A percentile compares a stretch with the other conserved stretches of the same genome.
Conservation (phyloP, 2,113 vertebrate species). For the Camarhynchus parvulus region DNA sequence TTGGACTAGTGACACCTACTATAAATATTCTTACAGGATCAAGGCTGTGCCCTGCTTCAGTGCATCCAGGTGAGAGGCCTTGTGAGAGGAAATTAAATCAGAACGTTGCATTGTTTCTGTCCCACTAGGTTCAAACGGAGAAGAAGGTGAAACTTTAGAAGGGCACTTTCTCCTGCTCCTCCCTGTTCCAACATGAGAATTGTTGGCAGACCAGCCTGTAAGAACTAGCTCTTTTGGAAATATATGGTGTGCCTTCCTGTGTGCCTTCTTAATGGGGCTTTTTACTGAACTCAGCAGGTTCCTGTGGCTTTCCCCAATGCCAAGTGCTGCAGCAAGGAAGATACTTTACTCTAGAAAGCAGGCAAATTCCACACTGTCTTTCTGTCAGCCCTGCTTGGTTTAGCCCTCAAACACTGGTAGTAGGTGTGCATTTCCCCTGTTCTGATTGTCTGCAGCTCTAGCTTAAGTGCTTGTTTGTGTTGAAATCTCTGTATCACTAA, state of each 20-base stretch:
- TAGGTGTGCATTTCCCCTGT: neutral
- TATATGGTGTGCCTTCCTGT: neutral
- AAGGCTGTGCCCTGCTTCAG: neutral
- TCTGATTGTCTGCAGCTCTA: neutral
- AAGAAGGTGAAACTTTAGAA: slow-evolving; percentile 15
- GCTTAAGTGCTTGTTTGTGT: neutral
- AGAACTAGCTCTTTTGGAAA: neutral
- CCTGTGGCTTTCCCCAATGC: neutral
- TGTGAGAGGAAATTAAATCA: slow-evolving; percentile 6
- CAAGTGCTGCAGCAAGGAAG: neutral
- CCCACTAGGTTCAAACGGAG: neutral
- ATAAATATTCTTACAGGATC: neutral
- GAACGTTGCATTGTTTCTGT: slow-evolving; percentile 34
- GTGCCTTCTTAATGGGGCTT: neutral
- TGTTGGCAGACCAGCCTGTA: neutral
- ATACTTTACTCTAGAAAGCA: neutral
- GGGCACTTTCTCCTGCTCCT: neutral
- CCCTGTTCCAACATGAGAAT: neutral
- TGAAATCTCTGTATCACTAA: neutral
- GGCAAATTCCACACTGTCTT: neutral
- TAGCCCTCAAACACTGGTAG: neutral
- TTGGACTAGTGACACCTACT: neutral
- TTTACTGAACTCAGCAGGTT: neutral
- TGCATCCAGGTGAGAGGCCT: slow-evolving; percentile 50
- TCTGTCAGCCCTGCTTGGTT: neutral